Evolutionary conservation across 2,113 vertebrate genomes (phyloP).

Genomic region (Silurus glanis): DNA sequence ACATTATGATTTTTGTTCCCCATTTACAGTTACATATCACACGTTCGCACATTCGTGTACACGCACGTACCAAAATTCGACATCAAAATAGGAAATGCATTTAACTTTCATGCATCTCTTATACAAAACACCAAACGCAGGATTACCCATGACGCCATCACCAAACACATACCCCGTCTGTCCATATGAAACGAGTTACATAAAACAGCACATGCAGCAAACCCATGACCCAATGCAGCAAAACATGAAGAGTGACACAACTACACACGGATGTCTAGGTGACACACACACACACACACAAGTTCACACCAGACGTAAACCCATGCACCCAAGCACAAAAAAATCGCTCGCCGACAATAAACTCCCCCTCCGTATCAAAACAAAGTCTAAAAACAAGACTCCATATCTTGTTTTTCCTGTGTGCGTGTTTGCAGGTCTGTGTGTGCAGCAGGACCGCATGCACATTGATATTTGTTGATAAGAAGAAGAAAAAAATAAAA

Average conservation of each 20-base stretch:
- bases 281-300: conserved; percentile 23
- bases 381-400: background rate
- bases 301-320: conserved; percentile 49
- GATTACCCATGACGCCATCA: conserved; percentile 11
- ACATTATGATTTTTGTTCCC: background rate
- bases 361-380: conserved; percentile 62
- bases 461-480: conserved; percentile 26
- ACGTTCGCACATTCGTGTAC: background rate
- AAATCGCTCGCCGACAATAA: conserved; percentile 62
- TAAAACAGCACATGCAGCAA: conserved; percentile 18
- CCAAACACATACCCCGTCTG: conserved; percentile 9
- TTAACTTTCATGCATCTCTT: background rate
- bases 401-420: background rate
- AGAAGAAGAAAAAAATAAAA: background rate
- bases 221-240: conserved; percentile 27
- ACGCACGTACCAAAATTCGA: background rate
- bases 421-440: conserved; percentile 32
- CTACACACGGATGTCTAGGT: background rate
- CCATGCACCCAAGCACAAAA: conserved; percentile 34
- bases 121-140: background rate
- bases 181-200: background rate
- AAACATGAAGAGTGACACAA: conserved; percentile 40
- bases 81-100: background rate
- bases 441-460: conserved; percentile 2
- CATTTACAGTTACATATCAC: background rate